Conservation (phyloP, 2,113 vertebrate species). For the Alosa alosa region DNA sequence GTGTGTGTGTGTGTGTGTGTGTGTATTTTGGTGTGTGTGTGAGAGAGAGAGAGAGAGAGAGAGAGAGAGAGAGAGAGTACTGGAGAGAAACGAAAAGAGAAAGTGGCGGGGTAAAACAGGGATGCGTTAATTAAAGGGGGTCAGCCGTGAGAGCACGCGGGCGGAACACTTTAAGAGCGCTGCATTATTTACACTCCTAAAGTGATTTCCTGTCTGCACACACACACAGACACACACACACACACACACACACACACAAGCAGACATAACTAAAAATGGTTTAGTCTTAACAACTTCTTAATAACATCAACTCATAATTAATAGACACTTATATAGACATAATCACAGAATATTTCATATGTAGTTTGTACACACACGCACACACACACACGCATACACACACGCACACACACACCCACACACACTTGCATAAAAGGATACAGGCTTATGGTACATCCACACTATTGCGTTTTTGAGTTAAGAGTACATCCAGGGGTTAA, state of each 20-base stretch:
- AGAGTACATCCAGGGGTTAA: too few species aligned
- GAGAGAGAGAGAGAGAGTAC: conserved; percentile 6
- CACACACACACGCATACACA: neutral
- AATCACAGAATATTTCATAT: neutral
- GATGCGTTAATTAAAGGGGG: conserved; percentile 70
- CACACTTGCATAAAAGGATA: neutral
- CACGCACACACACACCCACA: neutral
- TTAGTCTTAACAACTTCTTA: neutral
- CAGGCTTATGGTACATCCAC: neutral
- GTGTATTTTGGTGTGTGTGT: too few species aligned
- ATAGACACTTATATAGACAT: neutral
- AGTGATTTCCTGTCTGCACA: conserved; percentile 28
- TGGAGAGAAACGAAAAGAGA: conserved; percentile 26
- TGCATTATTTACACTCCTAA: conserved; percentile 71
- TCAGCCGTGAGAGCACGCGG: conserved; percentile 55
- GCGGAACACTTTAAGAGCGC: conserved; percentile 72
- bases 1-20: too few species aligned
- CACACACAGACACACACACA: neutral
- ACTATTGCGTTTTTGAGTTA: too few species aligned
- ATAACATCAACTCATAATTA: neutral
- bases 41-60: too few species aligned
- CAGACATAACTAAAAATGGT: neutral
- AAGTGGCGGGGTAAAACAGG: conserved; percentile 30
- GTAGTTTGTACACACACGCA: neutral
- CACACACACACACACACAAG: neutral